These are phyloP conservation scores for Dermochelys coriacea DNA, from an alignment of 2,797 vertebrate species.

Conservation along the genomic window DNA sequence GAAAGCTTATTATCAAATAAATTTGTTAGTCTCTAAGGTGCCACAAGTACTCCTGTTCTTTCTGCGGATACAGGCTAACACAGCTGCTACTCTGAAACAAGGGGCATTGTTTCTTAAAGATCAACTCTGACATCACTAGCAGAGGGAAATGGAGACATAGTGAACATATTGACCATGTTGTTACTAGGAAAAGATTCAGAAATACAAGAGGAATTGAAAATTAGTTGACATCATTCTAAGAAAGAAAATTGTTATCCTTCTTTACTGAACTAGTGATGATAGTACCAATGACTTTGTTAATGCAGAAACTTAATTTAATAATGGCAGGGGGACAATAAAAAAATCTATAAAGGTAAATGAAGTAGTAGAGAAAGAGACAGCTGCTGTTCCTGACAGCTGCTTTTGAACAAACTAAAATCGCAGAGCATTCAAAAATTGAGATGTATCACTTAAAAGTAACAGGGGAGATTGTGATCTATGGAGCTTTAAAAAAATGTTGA, in stretches of 20 bases:
- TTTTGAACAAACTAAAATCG: not conserved
- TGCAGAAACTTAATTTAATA: not conserved
- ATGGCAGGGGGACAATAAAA: not conserved
- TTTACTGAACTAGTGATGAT: not conserved
- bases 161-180: not conserved
- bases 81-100: not conserved
- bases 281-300: not conserved
- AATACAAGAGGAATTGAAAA: not conserved
- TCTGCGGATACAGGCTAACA: too few relatives aligned
- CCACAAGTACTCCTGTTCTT: too few relatives aligned
- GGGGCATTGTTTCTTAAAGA: not conserved
- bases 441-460: not conserved
- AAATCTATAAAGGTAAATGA: not conserved
- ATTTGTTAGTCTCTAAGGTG: too few relatives aligned
- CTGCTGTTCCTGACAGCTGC: not conserved
- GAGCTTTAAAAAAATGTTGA: not conserved
- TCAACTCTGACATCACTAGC: not conserved
- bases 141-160: not conserved
- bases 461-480: not conserved
- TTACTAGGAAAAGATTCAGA: not conserved
- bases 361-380: not conserved
- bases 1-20: too few relatives aligned
- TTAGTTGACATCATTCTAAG: not conserved
- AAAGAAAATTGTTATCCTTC: not conserved
- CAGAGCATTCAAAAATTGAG: not conserved